Evolutionary conservation across 1,140 invertebrate species (phyloP).

Genomic region (Drosophila punjabiensis): DNA sequence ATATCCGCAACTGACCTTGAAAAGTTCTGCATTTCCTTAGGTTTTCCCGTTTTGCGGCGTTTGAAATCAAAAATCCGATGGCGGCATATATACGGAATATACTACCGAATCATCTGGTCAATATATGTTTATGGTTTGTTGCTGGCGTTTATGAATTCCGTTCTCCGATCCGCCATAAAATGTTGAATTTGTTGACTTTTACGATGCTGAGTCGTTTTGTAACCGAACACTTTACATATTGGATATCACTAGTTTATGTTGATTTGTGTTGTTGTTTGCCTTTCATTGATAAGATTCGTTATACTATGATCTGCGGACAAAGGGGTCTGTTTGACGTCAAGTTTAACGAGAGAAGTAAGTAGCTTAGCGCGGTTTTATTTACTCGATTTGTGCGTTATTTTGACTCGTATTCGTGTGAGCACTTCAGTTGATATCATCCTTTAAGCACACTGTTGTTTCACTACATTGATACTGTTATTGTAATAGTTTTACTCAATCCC

Average conservation of each 20-base stretch:
- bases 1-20: constrained; percentile 48
- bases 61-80: constrained; percentile 47
- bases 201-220: constrained; percentile 57
- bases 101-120: constrained; percentile 36
- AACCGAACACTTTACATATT: constrained; percentile 64
- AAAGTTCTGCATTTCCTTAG: constrained; percentile 73
- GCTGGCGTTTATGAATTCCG: constrained; percentile 45
- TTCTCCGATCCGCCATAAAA: constrained; percentile 46
- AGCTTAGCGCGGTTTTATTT: constrained; percentile 57
- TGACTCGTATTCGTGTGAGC: constrained; percentile 37
- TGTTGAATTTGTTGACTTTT: constrained; percentile 65
- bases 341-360: constrained; percentile 62
- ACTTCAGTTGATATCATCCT: constrained; percentile 28
- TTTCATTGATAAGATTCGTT: constrained; percentile 59
- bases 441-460: constrained; percentile 28
- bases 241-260: constrained; percentile 76
- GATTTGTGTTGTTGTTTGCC: constrained; percentile 55
- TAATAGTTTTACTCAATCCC: neutral
- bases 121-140: constrained; percentile 49
- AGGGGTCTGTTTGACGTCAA: constrained; percentile 33
- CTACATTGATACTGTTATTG: neutral
- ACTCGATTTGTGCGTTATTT: constrained; percentile 26
- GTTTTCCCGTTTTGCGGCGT: constrained; percentile 38
- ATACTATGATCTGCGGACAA: too few species aligned
- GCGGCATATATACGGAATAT: constrained; percentile 30